Percentiles rank a stretch among this genome's conserved stretches.
phyloP scores from a whole-genome alignment of 2,888 invertebrate genomes.

The Drosophila multiciliata region DNA sequence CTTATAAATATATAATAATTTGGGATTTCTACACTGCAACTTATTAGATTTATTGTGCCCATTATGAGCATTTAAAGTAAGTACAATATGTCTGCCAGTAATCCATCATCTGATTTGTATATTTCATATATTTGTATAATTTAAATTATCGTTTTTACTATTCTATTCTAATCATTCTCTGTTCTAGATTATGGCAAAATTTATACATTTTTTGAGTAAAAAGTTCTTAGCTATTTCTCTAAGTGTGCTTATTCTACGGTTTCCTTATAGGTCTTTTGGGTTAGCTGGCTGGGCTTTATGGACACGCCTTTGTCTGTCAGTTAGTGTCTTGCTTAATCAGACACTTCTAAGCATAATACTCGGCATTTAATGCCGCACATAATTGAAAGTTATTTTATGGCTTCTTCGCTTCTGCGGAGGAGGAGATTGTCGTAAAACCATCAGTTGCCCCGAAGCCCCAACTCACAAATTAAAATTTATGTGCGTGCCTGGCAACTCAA shows the following conservation, averaged over 20 bases:
- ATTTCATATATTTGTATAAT: background rate
- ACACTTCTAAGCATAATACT: constrained; percentile 51
- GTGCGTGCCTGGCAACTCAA: constrained; percentile 69
- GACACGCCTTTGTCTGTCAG: constrained; percentile 38
- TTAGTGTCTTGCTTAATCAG: constrained; percentile 34
- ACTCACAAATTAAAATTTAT: constrained; percentile 43
- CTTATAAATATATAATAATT: too few relatives aligned
- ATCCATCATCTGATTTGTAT: background rate
- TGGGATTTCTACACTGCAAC: too few relatives aligned
- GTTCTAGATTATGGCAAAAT: background rate
- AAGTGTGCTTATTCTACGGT: constrained; percentile 47
- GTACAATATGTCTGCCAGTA: background rate
- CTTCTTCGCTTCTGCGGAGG: constrained; percentile 44
- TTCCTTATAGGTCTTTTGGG: constrained; percentile 34
- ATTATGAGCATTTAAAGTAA: background rate
- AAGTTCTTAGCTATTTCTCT: background rate
- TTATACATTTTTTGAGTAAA: background rate
- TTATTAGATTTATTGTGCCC: too few relatives aligned
- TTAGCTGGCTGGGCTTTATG: constrained; percentile 48
- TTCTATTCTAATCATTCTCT: background rate
- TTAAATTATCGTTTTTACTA: background rate
- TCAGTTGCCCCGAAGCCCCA: constrained; percentile 44
- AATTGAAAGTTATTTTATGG: constrained; percentile 80
- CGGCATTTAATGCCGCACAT: constrained; percentile 52
- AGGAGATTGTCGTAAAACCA: constrained; percentile 48